These are phyloP conservation scores for Drosophila pseudoananassae DNA, from an alignment of 1,140 invertebrate genomes.

Conservation along the genomic window DNA sequence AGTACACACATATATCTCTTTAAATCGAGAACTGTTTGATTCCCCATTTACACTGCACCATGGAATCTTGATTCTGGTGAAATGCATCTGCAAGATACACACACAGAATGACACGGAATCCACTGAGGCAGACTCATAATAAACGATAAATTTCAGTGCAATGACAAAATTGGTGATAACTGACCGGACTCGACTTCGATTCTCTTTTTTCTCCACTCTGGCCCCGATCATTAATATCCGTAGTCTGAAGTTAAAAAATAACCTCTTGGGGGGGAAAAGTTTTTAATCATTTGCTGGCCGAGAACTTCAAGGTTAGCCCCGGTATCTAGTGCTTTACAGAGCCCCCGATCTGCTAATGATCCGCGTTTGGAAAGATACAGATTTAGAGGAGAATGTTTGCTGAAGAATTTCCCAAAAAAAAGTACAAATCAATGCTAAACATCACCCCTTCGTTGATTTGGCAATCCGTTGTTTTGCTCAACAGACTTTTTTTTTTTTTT, in stretches of 20 bases:
- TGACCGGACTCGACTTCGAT: conserved; percentile 53
- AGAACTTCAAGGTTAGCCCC: conserved; percentile 62
- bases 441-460: conserved; percentile 48
- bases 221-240: conserved; percentile 45
- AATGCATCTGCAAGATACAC: conserved; percentile 70
- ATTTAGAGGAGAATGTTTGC: conserved; percentile 35
- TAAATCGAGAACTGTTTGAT: conserved; percentile 22
- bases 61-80: conserved; percentile 28
- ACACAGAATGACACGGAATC: conserved; percentile 38
- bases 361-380: background rate
- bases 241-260: conserved; percentile 10
- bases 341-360: conserved; percentile 35
- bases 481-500: conserved; percentile 46
- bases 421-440: conserved; percentile 37
- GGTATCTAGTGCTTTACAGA: conserved; percentile 3
- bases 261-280: conserved; percentile 7
- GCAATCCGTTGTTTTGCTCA: conserved; percentile 56
- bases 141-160: conserved; percentile 72
- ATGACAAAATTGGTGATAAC: conserved; percentile 80
- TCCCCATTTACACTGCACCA: conserved; percentile 23
- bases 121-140: conserved; percentile 55
- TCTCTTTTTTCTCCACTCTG: conserved; percentile 27
- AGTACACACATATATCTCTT: background rate
- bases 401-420: conserved; percentile 37
- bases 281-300: conserved; percentile 24